Conservation (phyloP, 2,113 vertebrate genomes). For the Urocynchramus pylzowi region DNA sequence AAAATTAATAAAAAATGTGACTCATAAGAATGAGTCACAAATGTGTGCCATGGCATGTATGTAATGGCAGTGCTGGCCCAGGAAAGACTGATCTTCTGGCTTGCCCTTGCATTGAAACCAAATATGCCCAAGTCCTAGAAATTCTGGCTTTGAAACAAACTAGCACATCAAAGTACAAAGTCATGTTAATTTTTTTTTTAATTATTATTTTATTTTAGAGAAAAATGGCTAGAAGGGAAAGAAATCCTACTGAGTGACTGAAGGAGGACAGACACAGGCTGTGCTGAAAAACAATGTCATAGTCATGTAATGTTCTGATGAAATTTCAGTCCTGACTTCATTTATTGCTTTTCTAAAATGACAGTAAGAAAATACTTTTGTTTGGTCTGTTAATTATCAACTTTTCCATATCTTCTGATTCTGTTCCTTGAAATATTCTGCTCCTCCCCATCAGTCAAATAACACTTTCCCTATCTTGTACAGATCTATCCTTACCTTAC, state of each 20-base stretch:
- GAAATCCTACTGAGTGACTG: rapidly evolving
- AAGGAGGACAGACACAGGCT: neutral
- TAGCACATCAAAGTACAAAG: neutral
- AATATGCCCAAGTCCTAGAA: neutral
- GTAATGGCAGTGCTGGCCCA: neutral
- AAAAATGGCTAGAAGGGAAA: neutral
- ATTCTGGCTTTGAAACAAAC: neutral
- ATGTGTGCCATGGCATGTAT: too few species aligned
- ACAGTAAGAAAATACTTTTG: neutral
- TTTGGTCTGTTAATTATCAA: neutral
- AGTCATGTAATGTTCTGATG: neutral
- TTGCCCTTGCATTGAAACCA: neutral
- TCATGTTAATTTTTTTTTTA: neutral
- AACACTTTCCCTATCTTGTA: neutral
- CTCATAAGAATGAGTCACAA: neutral
- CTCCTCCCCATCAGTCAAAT: neutral
- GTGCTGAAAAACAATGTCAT: neutral
- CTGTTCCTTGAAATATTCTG: neutral
- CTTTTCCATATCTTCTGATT: neutral
- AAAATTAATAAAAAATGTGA: neutral
- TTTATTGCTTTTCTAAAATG: neutral
- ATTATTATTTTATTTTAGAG: neutral
- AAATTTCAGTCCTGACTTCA: neutral
- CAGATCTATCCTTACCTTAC: neutral
- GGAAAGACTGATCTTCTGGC: neutral